These are phyloP conservation scores for Rotaria magnacalcarata DNA, from an alignment of 2,888 invertebrate species.

Conservation along the genomic window DNA sequence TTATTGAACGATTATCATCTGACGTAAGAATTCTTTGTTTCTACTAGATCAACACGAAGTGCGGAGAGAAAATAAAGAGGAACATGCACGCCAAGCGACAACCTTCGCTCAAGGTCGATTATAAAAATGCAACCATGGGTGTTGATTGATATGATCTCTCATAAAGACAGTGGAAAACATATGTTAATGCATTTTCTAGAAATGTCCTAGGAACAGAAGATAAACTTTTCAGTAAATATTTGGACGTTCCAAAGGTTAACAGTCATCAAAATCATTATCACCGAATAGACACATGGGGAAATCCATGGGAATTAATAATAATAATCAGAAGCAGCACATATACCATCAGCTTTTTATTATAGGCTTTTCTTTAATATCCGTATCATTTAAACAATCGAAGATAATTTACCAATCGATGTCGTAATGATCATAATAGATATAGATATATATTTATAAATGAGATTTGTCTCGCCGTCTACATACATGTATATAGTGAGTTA, in stretches of 20 bases:
- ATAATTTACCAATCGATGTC: too few relatives aligned
- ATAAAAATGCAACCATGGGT: background rate
- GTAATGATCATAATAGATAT: background rate
- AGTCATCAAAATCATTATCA: background rate
- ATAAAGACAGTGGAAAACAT: background rate
- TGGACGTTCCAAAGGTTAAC: background rate
- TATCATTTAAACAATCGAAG: background rate
- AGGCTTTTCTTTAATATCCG: background rate
- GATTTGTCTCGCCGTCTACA: background rate
- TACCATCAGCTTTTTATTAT: background rate
- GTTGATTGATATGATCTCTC: background rate
- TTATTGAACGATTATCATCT: conserved; percentile 18
- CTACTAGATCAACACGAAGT: background rate
- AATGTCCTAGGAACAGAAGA: background rate
- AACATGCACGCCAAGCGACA: background rate
- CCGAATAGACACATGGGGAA: background rate
- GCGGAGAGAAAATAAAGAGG: background rate
- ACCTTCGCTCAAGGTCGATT: background rate
- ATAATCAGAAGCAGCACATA: background rate
- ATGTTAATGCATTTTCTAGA: background rate
- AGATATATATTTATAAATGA: background rate
- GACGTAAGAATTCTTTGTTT: conserved; percentile 10
- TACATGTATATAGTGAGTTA: background rate
- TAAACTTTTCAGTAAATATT: background rate
- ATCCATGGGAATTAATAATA: background rate